These are phyloP conservation scores for Blastobasis adustella DNA, from an alignment of 2,888 invertebrate genomes.

Conservation along the genomic window DNA sequence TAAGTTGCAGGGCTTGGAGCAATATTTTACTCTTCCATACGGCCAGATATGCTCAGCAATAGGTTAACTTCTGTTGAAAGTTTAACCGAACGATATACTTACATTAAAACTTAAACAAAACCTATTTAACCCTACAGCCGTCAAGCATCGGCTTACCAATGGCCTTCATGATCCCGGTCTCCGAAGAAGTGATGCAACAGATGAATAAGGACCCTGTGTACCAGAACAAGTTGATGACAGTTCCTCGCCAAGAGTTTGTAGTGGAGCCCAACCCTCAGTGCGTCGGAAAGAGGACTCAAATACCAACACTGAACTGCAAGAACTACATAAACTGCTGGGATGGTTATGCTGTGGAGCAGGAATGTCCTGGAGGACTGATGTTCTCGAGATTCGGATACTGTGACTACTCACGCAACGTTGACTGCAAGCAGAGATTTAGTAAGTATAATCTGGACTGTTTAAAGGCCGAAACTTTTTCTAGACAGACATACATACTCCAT, in stretches of 20 bases:
- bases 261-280: slow-evolving; percentile 53
- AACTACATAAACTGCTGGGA: slow-evolving; percentile 84
- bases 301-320: slow-evolving; percentile 75
- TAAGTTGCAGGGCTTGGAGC: too few species aligned
- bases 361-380: slow-evolving; percentile 76
- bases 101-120: too few species aligned
- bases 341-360: slow-evolving; percentile 78
- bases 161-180: slow-evolving; percentile 57
- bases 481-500: too few species aligned
- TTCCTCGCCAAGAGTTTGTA: slow-evolving; percentile 39
- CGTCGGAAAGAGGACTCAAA: slow-evolving; percentile 73
- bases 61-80: too few species aligned
- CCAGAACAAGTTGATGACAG: slow-evolving; percentile 44
- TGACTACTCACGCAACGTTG: slow-evolving; percentile 78
- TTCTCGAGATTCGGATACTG: slow-evolving; percentile 78
- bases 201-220: slow-evolving; percentile 48
- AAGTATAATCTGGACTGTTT: slow-evolving; percentile 15
- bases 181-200: slow-evolving; percentile 51
- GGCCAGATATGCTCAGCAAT: too few species aligned
- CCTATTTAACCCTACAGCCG: slow-evolving; percentile 20
- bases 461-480: too few species aligned
- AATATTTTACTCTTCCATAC: too few species aligned
- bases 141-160: slow-evolving; percentile 33
- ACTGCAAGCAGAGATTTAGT: slow-evolving; percentile 73
- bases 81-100: too few species aligned